These are phyloP conservation scores for Edolisoma coerulescens DNA, from an alignment of 2,113 vertebrate genomes.

Conservation along the genomic window DNA sequence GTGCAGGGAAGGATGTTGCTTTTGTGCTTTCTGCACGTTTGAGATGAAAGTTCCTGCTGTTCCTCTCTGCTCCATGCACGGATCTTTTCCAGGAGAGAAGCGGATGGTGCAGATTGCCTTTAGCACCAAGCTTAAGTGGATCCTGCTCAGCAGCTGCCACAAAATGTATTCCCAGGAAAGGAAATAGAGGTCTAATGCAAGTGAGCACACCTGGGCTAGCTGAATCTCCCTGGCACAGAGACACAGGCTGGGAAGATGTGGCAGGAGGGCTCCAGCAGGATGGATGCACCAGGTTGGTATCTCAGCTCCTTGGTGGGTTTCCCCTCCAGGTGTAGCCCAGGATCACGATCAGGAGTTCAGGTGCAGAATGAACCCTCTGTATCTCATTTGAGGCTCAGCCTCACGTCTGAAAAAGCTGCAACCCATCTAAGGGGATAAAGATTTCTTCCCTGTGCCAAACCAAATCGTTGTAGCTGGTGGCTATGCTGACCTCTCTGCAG, in stretches of 20 bases:
- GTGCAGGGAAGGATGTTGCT: neutral
- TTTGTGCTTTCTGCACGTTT: neutral
- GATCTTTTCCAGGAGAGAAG: neutral
- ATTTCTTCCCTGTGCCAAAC: neutral
- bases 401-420: neutral
- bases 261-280: neutral
- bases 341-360: neutral
- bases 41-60: neutral
- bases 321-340: neutral
- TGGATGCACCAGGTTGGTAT: neutral
- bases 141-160: neutral
- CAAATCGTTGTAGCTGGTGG: neutral
- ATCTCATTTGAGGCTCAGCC: neutral
- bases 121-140: neutral
- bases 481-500: accelerated
- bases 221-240: neutral
- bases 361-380: neutral
- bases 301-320: accelerated
- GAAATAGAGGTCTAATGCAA: neutral
- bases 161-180: neutral
- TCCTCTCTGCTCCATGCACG: accelerated
- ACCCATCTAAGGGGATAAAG: neutral
- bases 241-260: neutral
- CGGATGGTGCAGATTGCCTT: neutral
- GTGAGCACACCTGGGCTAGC: neutral